phyloP scores from a whole-genome alignment of 1,140 invertebrate species.

The Heliconius himera region DNA sequence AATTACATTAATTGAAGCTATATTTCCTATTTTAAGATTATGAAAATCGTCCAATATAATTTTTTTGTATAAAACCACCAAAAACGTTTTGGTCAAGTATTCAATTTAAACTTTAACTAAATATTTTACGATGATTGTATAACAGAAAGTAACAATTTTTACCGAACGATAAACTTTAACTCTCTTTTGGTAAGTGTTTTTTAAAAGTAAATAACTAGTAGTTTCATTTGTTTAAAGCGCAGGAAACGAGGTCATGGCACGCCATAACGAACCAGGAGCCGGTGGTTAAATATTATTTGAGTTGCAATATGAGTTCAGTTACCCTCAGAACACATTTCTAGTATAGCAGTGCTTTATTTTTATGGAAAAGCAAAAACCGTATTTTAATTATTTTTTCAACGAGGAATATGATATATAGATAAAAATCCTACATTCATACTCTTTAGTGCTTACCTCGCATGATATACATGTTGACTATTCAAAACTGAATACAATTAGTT shows the following conservation, averaged over 20 bases:
- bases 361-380: conserved; percentile 1
- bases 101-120: not conserved
- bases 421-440: not conserved
- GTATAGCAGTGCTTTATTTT: not conserved
- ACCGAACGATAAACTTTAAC: conserved; percentile 36
- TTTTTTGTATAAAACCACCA: too few species aligned
- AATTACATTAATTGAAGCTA: too few species aligned
- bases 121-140: conserved; percentile 14
- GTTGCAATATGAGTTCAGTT: conserved; percentile 22
- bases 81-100: not conserved
- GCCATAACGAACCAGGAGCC: conserved; percentile 68
- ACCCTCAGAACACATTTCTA: not conserved
- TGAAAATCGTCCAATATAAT: too few species aligned
- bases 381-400: not conserved
- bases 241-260: conserved; percentile 64
- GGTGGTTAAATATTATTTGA: conserved; percentile 50
- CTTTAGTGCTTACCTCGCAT: not conserved
- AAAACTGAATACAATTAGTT: not conserved
- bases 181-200: conserved; percentile 49
- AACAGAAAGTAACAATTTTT: conserved; percentile 6
- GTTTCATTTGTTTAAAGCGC: conserved; percentile 63
- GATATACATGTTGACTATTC: not conserved
- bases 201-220: conserved; percentile 65
- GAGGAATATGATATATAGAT: not conserved
- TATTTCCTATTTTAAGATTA: too few species aligned